Percentiles rank a stretch among this genome's conserved stretches.
These are phyloP conservation scores for Drosophila paramelanica DNA, from an alignment of 2,888 invertebrate species.

Conservation along the genomic window DNA sequence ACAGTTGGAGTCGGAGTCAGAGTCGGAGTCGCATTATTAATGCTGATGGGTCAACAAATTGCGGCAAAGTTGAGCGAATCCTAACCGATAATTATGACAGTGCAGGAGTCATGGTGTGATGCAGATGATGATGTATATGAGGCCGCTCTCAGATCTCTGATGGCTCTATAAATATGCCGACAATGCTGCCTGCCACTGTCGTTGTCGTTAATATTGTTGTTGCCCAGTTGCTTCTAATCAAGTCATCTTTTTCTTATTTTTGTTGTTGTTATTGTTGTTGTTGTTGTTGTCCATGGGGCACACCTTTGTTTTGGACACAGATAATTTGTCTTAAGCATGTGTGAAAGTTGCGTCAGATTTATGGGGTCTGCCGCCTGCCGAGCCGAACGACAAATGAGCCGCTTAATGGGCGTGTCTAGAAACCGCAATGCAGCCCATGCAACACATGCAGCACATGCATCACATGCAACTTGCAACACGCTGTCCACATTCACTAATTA, in stretches of 20 bases:
- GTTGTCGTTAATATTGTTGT: constrained; percentile 1
- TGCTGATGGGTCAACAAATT: constrained; percentile 78
- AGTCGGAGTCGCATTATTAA: constrained; percentile 50
- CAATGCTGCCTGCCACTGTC: constrained; percentile 28
- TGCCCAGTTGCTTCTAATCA: constrained; percentile 66
- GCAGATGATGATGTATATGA: constrained; percentile 73
- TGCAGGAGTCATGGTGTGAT: constrained; percentile 79
- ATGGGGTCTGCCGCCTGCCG: constrained; percentile 48
- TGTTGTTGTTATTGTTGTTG: constrained; percentile 1
- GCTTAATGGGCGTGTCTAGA: constrained; percentile 61
- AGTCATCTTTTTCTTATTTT: constrained; percentile 57
- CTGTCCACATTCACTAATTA: constrained; percentile 57
- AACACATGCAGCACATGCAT: constrained; percentile 32
- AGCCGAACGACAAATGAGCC: constrained; percentile 71
- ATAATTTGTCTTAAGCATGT: constrained; percentile 78
- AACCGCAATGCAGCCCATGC: constrained; percentile 21
- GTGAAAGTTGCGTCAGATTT: constrained; percentile 78
- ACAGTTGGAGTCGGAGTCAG: not conserved
- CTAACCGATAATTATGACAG: constrained; percentile 83
- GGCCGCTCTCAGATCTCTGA: constrained; percentile 32
- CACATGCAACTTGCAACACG: constrained; percentile 47
- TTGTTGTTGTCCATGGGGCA: constrained; percentile 25
- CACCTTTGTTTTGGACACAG: constrained; percentile 67
- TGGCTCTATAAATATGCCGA: constrained; percentile 62
- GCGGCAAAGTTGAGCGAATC: constrained; percentile 75